Evolutionary conservation across 2,888 invertebrate genomes (phyloP), one percentile per base, ranked within the genome.

Genomic region (Troilus luridus): DNA sequence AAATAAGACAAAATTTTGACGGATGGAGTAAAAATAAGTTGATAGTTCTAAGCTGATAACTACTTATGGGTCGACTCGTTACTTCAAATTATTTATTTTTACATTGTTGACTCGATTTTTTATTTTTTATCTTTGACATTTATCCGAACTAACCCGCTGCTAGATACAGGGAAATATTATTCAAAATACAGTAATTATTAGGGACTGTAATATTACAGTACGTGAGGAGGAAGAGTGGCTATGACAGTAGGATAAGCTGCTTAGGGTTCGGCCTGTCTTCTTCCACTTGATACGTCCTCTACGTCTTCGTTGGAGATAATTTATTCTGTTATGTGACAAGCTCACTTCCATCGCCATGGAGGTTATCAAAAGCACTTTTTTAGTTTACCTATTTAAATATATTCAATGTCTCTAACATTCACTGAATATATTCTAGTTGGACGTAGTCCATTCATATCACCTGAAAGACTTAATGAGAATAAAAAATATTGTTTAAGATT

Each of bases 321-420:
- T 56, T 85, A 85, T 85, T 85, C 56, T 85, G 56, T 85, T 56
- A 85, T 58, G 85, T 85, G 85, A 85, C 85, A 85, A 85, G 8
- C 85, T 56, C 56, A n/a, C 85, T 58, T 85, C 85, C 56, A 58
- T 85, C 85, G n/a, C 85, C 19, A 77, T 77, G n/a, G 11, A 5
- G 11, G n/a, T n/a, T 21, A n/a, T 85, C 21, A 56, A 85, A 21
- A 85, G 8, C 54, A 11, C n/a, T 85, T 85, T 54, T 85, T 56
- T 85, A 54, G 41, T 85, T 41, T 54, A 21, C 12, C 56, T 56
- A 11, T 85, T 85, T 58, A 41, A 41, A 85, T 85, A 56, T 85
- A 21, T 85, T 77, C 41, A 6, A 17, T 41, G 27, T 77, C 72
- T 77, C 9, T 77, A 17, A 8, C 56, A 85, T 21, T 85, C 11